Base-by-base conservation (phyloP, 2,113 vertebrate genomes). In the Hippocampus abdominalis region DNA sequence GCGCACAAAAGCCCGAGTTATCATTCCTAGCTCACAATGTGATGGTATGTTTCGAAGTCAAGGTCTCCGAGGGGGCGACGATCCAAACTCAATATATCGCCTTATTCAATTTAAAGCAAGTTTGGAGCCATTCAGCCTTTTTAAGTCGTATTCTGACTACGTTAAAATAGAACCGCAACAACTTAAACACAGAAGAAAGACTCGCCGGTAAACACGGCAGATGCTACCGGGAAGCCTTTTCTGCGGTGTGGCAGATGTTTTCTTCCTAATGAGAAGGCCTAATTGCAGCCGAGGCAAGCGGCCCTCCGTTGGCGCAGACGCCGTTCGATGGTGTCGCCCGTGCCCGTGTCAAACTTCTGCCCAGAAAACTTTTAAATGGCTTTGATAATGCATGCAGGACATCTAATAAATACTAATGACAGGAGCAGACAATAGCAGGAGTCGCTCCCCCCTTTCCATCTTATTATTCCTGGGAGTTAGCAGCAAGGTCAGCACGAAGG, bases 391-490 rank as follows among this genome's bases (percentile, higher is more conserved):
- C 81, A 80, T 66, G 67, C 74, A 46, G 68, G 78, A 60, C 69
- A 67, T 80, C 81, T 81, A 83, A 88, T 87, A 87, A 85, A 85
- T 86, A 83, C 81, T 83, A 88, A 88, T 86, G 84, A 86, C 75
- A 62, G 69, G 79, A 82, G 72, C 59, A 75, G 82, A 77, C 84
- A 84, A 87, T 83, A 84, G 76, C 71, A 75, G 71, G 80, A 80
- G 81, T 63, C 66, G 21, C 77, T 72, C 66, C 70, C 32, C 69
- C 66, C 72, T 70, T 54, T 62, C 51, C 63, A 46, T 64, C 69
- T 86, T 79, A 86, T 87, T 87, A 88, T 87, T 85, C 78, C 66
- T 60, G 40, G 54, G 71, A 76, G 69, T 80, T 65, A 68, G 74
- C 80, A 82, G 71, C 77, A 75, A 71, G 66, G 76, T 81, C 76